phyloP scores from a whole-genome alignment of 2,113 vertebrate genomes.

The Narcine bancroftii region DNA sequence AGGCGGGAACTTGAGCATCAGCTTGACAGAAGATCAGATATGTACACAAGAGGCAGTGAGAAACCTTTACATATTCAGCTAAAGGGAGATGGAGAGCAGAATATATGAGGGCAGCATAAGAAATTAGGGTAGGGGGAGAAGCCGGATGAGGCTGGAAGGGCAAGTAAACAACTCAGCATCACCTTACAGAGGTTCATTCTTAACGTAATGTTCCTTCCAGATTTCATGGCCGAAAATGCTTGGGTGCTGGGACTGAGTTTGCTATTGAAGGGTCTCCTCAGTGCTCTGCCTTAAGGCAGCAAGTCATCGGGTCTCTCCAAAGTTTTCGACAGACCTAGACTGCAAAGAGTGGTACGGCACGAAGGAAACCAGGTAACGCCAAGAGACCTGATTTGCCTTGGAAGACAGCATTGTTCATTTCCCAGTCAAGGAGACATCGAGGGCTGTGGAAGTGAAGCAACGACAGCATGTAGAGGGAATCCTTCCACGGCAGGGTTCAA shows the following conservation, averaged over 20 bases:
- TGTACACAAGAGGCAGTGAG: constrained; percentile 29
- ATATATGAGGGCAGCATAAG: not conserved
- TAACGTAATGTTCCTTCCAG: not conserved
- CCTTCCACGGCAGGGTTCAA: too few species aligned
- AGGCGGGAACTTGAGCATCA: constrained; percentile 13
- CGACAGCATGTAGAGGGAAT: not conserved
- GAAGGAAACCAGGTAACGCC: not conserved
- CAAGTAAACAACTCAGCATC: not conserved
- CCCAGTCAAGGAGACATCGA: not conserved
- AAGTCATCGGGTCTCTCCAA: not conserved
- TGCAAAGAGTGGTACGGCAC: too few species aligned
- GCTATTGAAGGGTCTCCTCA: not conserved
- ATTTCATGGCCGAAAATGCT: not conserved
- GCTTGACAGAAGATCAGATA: constrained; percentile 31
- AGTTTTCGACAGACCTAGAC: too few species aligned
- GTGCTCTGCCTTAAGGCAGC: not conserved
- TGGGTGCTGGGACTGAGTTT: not conserved
- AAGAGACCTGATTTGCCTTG: not conserved
- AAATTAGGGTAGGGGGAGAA: not conserved
- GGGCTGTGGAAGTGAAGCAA: not conserved
- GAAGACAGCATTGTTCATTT: not conserved
- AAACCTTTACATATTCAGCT: constrained; percentile 6
- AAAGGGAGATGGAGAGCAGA: constrained; percentile 23
- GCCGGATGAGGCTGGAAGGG: too few species aligned
- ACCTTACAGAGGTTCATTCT: not conserved